Evolutionary conservation across 1,140 invertebrate species (phyloP).

Genomic region (Augochlora pura): DNA sequence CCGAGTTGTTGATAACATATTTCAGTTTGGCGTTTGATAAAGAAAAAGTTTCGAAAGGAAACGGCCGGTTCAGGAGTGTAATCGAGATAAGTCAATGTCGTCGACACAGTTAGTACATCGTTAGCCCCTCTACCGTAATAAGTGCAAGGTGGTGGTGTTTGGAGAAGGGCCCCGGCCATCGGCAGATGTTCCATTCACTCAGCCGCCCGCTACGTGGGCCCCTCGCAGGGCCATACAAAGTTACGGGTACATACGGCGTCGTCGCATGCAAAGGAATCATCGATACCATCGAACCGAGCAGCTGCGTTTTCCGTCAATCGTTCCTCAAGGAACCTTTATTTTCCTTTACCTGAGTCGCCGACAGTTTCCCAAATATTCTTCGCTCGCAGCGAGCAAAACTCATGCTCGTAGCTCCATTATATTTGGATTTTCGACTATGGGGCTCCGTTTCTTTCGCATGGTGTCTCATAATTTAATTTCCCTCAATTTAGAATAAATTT

Average conservation of each 20-base stretch:
- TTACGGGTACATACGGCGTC: constrained; percentile 47
- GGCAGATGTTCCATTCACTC: constrained; percentile 79
- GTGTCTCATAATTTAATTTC: no score
- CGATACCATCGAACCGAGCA: constrained; percentile 59
- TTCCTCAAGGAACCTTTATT: constrained; percentile 26
- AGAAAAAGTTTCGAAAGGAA: neutral
- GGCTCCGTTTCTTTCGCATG: no score
- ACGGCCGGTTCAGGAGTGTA: neutral
- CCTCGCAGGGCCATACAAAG: constrained; percentile 72
- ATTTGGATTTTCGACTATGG: no score
- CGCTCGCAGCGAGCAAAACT: neutral
- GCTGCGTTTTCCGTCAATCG: constrained; percentile 59
- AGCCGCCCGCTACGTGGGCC: constrained; percentile 68
- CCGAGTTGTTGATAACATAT: no score
- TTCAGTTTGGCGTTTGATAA: neutral
- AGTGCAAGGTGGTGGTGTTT: constrained; percentile 66
- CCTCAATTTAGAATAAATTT: no score
- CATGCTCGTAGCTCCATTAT: neutral
- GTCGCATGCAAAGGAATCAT: constrained; percentile 55
- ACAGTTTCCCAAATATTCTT: neutral
- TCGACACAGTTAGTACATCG: constrained; percentile 52
- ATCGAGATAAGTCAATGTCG: constrained; percentile 44
- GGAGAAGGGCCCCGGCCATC: constrained; percentile 67
- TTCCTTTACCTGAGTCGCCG: neutral
- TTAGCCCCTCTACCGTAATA: constrained; percentile 55